These are phyloP conservation scores for Sciurus vulgaris DNA, from an alignment of 2,797 vertebrate species.

Conservation along the genomic window DNA sequence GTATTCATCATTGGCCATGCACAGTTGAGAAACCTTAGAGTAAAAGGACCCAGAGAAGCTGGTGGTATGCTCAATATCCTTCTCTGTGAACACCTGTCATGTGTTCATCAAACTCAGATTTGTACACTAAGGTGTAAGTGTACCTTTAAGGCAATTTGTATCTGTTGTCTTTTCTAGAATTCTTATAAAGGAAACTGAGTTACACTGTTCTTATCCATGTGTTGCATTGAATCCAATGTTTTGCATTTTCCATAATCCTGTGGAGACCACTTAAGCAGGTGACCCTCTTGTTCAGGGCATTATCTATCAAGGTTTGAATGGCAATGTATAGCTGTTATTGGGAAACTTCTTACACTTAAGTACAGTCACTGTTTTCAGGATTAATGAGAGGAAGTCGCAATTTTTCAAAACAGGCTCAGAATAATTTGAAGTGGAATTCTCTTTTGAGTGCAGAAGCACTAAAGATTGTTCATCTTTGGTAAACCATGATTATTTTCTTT, in stretches of 20 bases:
- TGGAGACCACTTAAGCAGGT: slow-evolving; percentile 57
- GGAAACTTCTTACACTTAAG: slow-evolving; percentile 63
- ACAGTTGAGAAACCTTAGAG: background rate
- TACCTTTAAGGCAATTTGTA: background rate
- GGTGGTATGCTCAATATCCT: background rate
- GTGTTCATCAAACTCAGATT: background rate
- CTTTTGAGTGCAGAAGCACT: background rate
- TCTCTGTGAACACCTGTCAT: background rate
- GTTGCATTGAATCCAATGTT: background rate
- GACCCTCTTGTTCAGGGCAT: background rate
- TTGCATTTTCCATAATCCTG: slow-evolving; percentile 37
- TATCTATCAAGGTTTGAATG: slow-evolving; percentile 59
- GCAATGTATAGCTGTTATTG: slow-evolving; percentile 62
- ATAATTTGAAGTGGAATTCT: slow-evolving; percentile 41
- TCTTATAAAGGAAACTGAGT: background rate
- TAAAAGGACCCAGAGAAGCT: background rate
- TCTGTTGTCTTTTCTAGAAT: slow-evolving; percentile 15
- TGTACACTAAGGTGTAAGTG: background rate
- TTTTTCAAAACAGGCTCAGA: slow-evolving; percentile 61
- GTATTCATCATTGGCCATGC: background rate
- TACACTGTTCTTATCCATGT: background rate
- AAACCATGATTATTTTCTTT: slow-evolving; percentile 17
- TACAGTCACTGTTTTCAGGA: slow-evolving; percentile 68
- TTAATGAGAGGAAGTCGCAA: slow-evolving; percentile 71
- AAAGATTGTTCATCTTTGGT: background rate